phyloP scores from a whole-genome alignment of 1,140 invertebrate species.

The Drosophila saltans region DNA sequence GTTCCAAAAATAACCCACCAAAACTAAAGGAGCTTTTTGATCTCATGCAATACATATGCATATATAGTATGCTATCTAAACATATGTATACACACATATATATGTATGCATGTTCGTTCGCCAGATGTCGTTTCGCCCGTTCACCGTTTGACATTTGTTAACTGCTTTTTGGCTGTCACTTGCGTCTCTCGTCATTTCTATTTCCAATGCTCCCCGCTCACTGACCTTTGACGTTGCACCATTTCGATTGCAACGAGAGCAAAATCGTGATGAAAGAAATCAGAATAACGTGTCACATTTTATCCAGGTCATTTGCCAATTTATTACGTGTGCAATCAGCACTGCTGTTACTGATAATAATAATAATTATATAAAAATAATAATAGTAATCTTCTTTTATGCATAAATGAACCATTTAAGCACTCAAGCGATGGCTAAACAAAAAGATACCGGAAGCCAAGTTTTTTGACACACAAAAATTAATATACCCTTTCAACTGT shows the following conservation, averaged over 20 bases:
- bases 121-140: background rate
- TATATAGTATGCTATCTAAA: background rate
- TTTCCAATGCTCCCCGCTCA: conserved; percentile 34
- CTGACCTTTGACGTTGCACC: conserved; percentile 13
- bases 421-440: background rate
- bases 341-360: background rate
- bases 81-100: conserved; percentile 13
- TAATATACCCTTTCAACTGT: background rate
- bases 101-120: background rate
- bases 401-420: conserved; percentile 5
- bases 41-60: conserved; percentile 11
- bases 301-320: background rate
- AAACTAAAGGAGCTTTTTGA: conserved; percentile 10
- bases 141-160: conserved; percentile 66
- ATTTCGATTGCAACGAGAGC: conserved; percentile 11
- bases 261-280: conserved; percentile 10
- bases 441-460: background rate
- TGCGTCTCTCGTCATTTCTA: conserved; percentile 64
- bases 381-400: background rate
- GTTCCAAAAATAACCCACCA: conserved; percentile 63
- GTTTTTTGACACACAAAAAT: background rate
- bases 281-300: conserved; percentile 11
- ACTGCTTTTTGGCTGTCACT: conserved; percentile 38
- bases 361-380: background rate
- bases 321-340: background rate